Evolutionary conservation across 53 echinoderm and acorn worm species (phyloP).

Genomic region (Paelopatides confundens): DNA sequence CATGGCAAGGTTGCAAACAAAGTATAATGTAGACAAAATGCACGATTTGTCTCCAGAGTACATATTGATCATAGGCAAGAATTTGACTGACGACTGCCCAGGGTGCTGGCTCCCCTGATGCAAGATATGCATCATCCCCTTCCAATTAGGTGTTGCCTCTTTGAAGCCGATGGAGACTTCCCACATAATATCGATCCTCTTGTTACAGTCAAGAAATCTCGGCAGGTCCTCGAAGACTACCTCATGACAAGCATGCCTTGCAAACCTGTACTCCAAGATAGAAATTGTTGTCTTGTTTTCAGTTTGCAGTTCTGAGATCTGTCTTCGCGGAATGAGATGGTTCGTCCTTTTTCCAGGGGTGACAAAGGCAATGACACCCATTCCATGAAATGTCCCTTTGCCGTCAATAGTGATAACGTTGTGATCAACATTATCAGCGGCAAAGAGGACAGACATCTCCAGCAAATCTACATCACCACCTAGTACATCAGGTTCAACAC

Average conservation of each 20-base stretch:
- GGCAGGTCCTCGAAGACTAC: slow-evolving; percentile 31
- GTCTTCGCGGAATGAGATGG: slow-evolving; percentile 37
- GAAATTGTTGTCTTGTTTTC: not conserved
- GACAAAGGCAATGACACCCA: slow-evolving; percentile 72
- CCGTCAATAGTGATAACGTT: slow-evolving; percentile 77
- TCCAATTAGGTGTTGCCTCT: slow-evolving; percentile 15
- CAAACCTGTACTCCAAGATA: not conserved
- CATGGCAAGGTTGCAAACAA: not conserved
- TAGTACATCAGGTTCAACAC: no score
- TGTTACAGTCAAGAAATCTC: not conserved
- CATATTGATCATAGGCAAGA: slow-evolving; percentile 72
- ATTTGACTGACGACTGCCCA: slow-evolving; percentile 55
- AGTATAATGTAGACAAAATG: slow-evolving; percentile 48
- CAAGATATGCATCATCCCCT: slow-evolving; percentile 53
- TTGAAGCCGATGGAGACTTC: slow-evolving; percentile 6
- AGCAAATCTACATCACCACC: not conserved
- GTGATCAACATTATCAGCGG: slow-evolving; percentile 78
- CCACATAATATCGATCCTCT: slow-evolving; percentile 32
- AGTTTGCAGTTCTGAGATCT: slow-evolving; percentile 42
- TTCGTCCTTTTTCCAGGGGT: slow-evolving; percentile 60
- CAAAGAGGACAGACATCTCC: slow-evolving; percentile 25
- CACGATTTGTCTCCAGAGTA: slow-evolving; percentile 51
- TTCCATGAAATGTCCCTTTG: slow-evolving; percentile 73
- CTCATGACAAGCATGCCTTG: not conserved
- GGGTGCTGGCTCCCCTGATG: slow-evolving; percentile 45